Percentiles rank a stretch among this genome's conserved stretches.
Conservation (phyloP, 2,113 vertebrate genomes). For the Corythoichthys haematopterus region DNA sequence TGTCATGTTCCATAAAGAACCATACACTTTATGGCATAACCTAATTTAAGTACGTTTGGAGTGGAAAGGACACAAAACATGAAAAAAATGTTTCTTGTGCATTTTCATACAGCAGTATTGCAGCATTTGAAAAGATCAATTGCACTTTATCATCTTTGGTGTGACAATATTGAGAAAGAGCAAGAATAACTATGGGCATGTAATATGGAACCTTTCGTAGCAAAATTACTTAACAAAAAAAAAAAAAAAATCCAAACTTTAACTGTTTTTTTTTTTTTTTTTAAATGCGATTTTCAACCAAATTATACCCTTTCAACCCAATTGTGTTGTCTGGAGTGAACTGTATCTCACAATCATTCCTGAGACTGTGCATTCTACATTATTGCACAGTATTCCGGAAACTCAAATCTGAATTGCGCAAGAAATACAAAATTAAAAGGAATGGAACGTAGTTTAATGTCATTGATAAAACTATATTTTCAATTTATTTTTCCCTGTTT, state of each 20-base stretch:
- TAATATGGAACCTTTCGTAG: no score
- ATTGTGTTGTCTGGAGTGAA: background rate
- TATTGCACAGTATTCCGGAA: background rate
- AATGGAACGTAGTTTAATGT: background rate
- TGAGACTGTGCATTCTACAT: background rate
- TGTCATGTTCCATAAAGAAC: no score
- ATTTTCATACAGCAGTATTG: background rate
- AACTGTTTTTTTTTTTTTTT: background rate
- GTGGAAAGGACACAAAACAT: no score
- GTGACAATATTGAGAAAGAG: no score
- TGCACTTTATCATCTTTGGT: no score
- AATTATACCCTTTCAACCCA: background rate
- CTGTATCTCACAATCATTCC: background rate
- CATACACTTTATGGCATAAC: background rate
- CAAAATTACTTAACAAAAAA: no score
- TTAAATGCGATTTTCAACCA: background rate
- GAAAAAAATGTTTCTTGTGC: no score
- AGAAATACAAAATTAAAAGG: background rate
- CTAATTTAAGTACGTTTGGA: background rate
- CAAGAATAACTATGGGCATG: no score
- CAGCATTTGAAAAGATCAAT: background rate
- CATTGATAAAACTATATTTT: background rate
- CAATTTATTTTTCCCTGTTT: background rate
- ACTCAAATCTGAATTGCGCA: background rate
- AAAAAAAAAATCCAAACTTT: no score